phyloP scores from a whole-genome alignment of 2,888 invertebrate genomes.

The Pheosia tremula region DNA sequence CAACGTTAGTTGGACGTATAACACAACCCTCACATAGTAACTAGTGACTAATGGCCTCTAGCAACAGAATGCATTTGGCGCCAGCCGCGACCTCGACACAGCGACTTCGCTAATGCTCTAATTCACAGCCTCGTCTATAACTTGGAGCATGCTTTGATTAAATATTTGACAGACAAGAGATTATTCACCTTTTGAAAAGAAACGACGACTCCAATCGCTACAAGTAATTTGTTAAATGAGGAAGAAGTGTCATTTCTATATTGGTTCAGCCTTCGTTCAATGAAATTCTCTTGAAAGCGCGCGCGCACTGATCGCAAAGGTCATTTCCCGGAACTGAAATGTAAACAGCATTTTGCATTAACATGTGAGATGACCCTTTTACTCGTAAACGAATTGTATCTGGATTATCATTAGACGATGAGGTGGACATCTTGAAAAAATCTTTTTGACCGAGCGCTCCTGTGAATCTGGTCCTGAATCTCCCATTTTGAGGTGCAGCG shows the following conservation, averaged over 20 bases:
- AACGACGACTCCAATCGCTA: too few relatives aligned
- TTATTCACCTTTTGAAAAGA: too few relatives aligned
- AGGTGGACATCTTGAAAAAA: neutral
- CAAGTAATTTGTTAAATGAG: too few relatives aligned
- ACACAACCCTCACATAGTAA: neutral
- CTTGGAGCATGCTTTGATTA: neutral
- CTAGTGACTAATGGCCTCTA: neutral
- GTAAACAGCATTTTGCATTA: neutral
- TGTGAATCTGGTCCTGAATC: too few relatives aligned
- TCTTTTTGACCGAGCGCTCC: too few relatives aligned
- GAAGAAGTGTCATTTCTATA: too few relatives aligned
- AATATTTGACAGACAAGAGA: too few relatives aligned
- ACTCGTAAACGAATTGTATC: neutral
- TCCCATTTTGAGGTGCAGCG: too few relatives aligned
- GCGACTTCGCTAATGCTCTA: neutral
- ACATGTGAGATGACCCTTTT: constrained; percentile 1
- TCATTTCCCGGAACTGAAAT: neutral
- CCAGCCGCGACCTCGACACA: neutral
- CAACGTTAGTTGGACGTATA: neutral
- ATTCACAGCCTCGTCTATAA: neutral
- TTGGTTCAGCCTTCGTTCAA: neutral
- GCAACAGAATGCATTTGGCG: neutral
- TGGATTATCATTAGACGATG: neutral
- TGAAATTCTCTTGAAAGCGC: neutral
- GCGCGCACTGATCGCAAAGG: neutral